Evolutionary conservation across 2,797 vertebrate genomes (phyloP).

Genomic region (Sciurus vulgaris): DNA sequence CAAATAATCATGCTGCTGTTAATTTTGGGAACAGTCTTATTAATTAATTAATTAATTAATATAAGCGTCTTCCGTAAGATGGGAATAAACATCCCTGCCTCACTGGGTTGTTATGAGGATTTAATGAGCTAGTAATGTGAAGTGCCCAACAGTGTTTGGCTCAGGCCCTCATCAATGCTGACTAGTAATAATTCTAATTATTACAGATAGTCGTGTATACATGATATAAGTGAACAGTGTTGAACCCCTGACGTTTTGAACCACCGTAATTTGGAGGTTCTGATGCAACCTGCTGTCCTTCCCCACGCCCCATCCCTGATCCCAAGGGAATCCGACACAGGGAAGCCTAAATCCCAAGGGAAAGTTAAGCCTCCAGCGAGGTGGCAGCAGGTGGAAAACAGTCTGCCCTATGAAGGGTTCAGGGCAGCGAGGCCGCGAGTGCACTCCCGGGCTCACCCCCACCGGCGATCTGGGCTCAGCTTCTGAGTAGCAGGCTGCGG

Average conservation of each 20-base stretch:
- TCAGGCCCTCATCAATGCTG: not conserved
- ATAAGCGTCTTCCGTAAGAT: not conserved
- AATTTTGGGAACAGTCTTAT: not conserved
- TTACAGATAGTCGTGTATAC: not conserved
- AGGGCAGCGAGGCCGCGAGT: no score
- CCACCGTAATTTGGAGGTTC: not conserved
- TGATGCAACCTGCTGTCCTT: not conserved
- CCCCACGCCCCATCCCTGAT: rapidly evolving
- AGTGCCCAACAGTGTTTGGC: not conserved
- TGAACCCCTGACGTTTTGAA: not conserved
- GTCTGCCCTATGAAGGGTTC: not conserved
- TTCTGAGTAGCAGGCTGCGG: not conserved
- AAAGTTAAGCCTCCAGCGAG: not conserved
- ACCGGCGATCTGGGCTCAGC: not conserved
- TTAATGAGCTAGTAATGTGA: not conserved
- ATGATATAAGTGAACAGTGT: not conserved
- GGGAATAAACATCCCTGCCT: not conserved
- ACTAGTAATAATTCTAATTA: not conserved
- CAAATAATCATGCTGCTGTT: not conserved
- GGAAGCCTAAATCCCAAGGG: not conserved
- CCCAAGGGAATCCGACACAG: not conserved
- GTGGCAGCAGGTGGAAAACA: not conserved
- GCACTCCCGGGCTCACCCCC: rapidly evolving
- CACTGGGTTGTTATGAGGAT: not conserved
- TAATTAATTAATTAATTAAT: not conserved